Percentiles rank a stretch among this genome's conserved stretches.
phyloP scores from a whole-genome alignment of 2,797 vertebrate species.

The Graptemys geographica region DNA sequence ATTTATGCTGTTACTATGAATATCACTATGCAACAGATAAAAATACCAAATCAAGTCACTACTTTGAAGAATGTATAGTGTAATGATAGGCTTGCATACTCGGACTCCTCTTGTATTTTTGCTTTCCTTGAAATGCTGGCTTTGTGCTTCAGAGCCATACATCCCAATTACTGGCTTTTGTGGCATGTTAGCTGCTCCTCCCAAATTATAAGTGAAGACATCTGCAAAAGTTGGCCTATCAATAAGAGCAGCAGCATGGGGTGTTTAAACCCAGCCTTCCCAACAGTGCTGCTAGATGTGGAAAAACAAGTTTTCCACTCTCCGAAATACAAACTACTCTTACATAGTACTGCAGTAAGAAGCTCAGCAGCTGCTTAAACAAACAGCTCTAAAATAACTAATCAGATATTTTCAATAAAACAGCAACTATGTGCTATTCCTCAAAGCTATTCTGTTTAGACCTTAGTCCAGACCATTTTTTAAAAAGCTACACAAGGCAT shows the following conservation, averaged over 20 bases:
- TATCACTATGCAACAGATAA: not conserved
- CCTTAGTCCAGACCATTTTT: not conserved
- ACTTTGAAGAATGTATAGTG: not conserved
- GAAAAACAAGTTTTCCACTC: not conserved
- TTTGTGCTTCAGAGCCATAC: not conserved
- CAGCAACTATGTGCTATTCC: not conserved
- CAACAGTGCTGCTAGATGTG: not conserved
- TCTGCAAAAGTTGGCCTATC: not conserved
- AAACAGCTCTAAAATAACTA: not conserved
- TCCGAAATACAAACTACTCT: not conserved
- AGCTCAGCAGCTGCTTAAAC: not conserved
- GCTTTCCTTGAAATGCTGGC: not conserved
- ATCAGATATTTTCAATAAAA: not conserved
- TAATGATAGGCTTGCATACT: not conserved
- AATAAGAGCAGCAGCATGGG: not conserved
- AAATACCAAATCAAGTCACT: not conserved
- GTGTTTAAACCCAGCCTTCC: not conserved
- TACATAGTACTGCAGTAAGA: not conserved
- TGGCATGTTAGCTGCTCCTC: not conserved
- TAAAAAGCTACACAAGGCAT: not conserved
- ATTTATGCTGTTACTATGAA: not conserved
- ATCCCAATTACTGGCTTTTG: not conserved
- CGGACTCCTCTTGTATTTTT: not conserved
- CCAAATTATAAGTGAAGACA: not conserved
- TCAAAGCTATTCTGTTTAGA: not conserved